Evolutionary conservation across 1,140 invertebrate genomes (phyloP).

Genomic region (Eriosoma lanigerum): DNA sequence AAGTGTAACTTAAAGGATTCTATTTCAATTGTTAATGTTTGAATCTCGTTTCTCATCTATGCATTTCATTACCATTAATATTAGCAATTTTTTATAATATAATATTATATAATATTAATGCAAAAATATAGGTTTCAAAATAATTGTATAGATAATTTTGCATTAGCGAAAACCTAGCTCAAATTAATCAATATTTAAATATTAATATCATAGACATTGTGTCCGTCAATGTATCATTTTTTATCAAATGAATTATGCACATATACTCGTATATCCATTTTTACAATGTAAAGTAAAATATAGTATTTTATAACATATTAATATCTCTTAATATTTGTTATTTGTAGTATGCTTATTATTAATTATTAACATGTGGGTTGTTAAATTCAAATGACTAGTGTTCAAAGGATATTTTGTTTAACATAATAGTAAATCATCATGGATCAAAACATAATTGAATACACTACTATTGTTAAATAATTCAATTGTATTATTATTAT

Average conservation of each 20-base stretch:
- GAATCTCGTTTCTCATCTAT: too few relatives aligned
- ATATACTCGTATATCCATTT: background rate
- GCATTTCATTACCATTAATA: too few relatives aligned
- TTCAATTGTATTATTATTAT: too few relatives aligned
- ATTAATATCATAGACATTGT: background rate
- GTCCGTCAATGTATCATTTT: background rate
- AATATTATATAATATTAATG: too few relatives aligned
- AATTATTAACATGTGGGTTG: background rate
- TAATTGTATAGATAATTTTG: too few relatives aligned
- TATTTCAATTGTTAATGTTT: too few relatives aligned
- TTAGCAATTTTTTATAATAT: too few relatives aligned
- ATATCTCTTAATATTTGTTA: background rate
- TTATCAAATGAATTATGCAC: background rate
- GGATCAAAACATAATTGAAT: background rate
- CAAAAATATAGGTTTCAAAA: too few relatives aligned
- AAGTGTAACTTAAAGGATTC: too few relatives aligned
- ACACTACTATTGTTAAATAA: background rate
- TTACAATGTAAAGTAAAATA: background rate
- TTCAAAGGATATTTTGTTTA: slow-evolving; percentile 13
- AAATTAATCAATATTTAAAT: background rate
- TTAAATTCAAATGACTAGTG: slow-evolving; percentile 12
- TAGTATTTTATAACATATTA: background rate
- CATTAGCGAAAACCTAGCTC: too few relatives aligned
- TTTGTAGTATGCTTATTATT: background rate
- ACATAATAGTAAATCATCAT: background rate